Conservation (phyloP, 2,888 invertebrate species). For the Eumerus sabulonum region DNA sequence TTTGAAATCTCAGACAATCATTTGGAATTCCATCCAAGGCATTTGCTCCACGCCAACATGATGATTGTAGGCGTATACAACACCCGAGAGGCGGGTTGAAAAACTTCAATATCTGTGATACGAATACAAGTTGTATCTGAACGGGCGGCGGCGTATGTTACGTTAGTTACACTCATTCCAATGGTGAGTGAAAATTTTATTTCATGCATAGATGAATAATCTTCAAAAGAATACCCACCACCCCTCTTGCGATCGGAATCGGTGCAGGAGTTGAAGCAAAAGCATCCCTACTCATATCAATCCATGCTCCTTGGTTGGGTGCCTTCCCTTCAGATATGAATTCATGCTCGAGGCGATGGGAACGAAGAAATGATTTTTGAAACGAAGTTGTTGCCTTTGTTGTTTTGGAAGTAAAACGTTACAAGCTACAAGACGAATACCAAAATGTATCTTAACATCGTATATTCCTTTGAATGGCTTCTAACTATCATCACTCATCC, state of each 20-base stretch:
- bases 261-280: background rate
- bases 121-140: background rate
- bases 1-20: conserved; percentile 58
- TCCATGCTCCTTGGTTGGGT: conserved; percentile 12
- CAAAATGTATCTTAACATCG: conserved; percentile 24
- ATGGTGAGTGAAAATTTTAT: conserved; percentile 57
- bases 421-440: background rate
- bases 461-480: conserved; percentile 27
- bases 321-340: conserved; percentile 10
- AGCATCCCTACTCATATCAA: conserved; percentile 21
- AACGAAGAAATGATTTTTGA: background rate
- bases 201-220: conserved; percentile 67
- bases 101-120: background rate
- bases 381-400: too few relatives aligned
- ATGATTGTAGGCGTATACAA: conserved; percentile 10
- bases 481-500: conserved; percentile 35
- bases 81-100: background rate
- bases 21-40: conserved; percentile 48
- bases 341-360: conserved; percentile 7
- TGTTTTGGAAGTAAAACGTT: too few relatives aligned
- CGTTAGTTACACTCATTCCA: conserved; percentile 28
- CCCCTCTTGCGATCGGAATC: background rate
- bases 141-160: conserved; percentile 10
- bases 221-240: conserved; percentile 41
- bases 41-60: conserved; percentile 18